A percentile compares a stretch with the other conserved stretches of the same genome.
These are phyloP conservation scores for Sigmodon hispidus DNA, from an alignment of 2,113 vertebrate species.

Conservation along the genomic window DNA sequence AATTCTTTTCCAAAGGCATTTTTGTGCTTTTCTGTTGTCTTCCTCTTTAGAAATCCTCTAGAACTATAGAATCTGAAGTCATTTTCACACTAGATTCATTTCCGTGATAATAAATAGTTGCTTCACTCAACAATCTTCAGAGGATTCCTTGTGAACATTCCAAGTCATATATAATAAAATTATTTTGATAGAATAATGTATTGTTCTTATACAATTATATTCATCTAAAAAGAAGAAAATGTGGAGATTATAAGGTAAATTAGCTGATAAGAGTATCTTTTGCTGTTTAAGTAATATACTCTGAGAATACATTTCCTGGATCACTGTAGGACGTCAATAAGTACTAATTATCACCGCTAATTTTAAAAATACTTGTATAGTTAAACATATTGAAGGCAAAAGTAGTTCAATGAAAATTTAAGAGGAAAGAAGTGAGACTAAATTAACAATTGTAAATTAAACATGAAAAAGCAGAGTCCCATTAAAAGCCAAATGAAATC, in stretches of 20 bases:
- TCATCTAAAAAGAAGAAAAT: neutral
- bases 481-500: neutral
- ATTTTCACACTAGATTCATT: neutral
- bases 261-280: neutral
- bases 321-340: neutral
- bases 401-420: neutral
- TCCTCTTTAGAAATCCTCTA: neutral
- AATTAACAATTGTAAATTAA: neutral
- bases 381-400: neutral
- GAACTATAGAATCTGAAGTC: neutral
- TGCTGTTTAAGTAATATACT: neutral
- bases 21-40: neutral
- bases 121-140: fast-evolving
- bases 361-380: neutral
- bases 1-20: neutral
- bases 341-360: fast-evolving
- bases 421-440: neutral
- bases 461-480: neutral
- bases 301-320: neutral
- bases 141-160: neutral
- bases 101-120: neutral
- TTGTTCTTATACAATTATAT: neutral
- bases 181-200: neutral
- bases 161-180: neutral
- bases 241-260: neutral